Evolutionary conservation across 1,140 invertebrate species (phyloP), one percentile per base, ranked within the genome.

Genomic region (Bombus superbus): DNA sequence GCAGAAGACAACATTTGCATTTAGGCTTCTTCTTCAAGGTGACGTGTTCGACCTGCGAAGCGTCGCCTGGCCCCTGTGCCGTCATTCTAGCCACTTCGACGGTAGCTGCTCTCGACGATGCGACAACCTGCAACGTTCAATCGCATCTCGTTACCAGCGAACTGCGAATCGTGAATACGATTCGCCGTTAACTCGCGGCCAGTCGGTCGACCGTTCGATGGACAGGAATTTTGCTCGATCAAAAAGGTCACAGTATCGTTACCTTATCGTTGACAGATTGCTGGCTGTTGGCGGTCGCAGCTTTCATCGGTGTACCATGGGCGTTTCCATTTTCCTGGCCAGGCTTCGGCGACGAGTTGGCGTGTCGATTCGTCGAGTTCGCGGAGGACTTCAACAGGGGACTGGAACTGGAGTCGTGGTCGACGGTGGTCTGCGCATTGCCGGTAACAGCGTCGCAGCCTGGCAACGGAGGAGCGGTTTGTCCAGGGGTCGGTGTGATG

Each of bases 21-120:
- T 98, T 98, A 94, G 97, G 97, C 95, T 98, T 98, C 96, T 98
- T 98, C 96, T 98, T 98, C 90, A 98, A 96, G 91, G 97, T 97
- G 84, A 98, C 97, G 93, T 98, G 97, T 93, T 98, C 98, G 40
- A 98, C 97, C 93, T 98, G 97, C 89, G 96, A 96, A 76, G 97
- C 97, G 92, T 98, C 97, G 86, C 96, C 96, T 1, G 97, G 96
- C n/a, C 96, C 96, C 86, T 96, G 96, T 40, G 97, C 96, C 53
- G 97, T 97, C 35, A 96, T 96, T 93, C 97, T 96, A 90, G 97
- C 97, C 28, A 98, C 97, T 90, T 98, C 97, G 53, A 98, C 97
- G 8, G 96, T 95, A 74, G 95, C 96, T 77, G 95, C 95, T 64
- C 94, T 94, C 88, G 92, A 90, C 42, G 83, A 86, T 42, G 91